These are phyloP conservation scores for Anseranas semipalmata DNA, from an alignment of 2,113 vertebrate species.

Conservation along the genomic window DNA sequence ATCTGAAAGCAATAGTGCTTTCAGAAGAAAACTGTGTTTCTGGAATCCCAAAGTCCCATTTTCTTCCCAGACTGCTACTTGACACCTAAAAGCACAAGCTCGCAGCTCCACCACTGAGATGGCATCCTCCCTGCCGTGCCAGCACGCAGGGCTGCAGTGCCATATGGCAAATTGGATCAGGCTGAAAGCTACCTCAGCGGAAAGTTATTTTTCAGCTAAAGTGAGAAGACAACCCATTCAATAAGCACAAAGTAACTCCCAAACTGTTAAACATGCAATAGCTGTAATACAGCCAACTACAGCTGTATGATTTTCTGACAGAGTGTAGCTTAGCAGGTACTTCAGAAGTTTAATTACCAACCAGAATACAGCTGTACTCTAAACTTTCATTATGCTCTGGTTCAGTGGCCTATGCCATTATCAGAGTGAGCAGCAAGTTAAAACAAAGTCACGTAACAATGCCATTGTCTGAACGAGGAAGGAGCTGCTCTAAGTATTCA, in stretches of 20 bases:
- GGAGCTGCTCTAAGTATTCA: not conserved
- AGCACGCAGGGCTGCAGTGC: not conserved
- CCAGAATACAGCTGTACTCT: not conserved
- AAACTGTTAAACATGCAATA: not conserved
- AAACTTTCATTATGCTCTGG: not conserved
- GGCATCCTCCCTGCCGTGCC: not conserved
- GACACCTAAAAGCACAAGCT: not conserved
- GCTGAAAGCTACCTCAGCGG: not conserved
- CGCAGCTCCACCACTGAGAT: not conserved
- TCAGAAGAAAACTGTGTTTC: not conserved
- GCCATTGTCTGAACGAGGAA: not conserved
- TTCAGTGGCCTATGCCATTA: not conserved
- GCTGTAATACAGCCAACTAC: not conserved
- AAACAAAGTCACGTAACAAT: not conserved
- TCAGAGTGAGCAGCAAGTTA: not conserved
- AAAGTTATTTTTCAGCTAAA: not conserved
- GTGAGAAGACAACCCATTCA: not conserved
- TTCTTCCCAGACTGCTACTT: not conserved
- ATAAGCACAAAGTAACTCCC: not conserved
- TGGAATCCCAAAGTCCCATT: not conserved
- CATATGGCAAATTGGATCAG: not conserved
- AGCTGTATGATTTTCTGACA: not conserved
- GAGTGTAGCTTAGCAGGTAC: fast-evolving
- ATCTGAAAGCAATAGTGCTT: not conserved
- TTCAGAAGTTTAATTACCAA: not conserved